Conservation (phyloP, 1,140 invertebrate species). For the Telenomus remus region DNA sequence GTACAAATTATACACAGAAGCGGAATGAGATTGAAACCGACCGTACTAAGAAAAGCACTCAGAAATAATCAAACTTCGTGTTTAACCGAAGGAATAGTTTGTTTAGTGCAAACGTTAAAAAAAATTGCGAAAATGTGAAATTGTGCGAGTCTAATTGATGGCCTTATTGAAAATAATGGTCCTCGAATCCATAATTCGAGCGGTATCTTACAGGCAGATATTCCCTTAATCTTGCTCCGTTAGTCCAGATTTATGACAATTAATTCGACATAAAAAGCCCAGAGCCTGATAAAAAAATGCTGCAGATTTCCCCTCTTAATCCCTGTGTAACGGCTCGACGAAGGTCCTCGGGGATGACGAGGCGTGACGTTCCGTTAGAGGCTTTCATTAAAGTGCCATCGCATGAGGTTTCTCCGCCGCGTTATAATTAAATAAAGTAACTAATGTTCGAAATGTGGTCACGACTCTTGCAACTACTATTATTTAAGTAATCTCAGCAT, state of each 20-base stretch:
- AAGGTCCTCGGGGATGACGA: conserved; percentile 64
- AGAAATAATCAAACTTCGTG: too few species aligned
- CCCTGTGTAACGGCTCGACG: conserved; percentile 60
- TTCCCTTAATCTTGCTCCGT: conserved; percentile 62
- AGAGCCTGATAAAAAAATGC: conserved; percentile 63
- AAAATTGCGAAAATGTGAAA: too few species aligned
- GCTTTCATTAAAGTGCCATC: conserved; percentile 71
- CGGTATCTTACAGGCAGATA: conserved; percentile 60
- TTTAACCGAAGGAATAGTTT: too few species aligned
- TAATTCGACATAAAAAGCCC: conserved; percentile 71
- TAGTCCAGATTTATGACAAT: conserved; percentile 70
- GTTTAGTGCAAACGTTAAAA: too few species aligned
- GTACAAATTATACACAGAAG: neutral
- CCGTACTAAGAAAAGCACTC: too few species aligned
- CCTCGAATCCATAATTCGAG: conserved; percentile 62
- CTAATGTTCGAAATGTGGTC: conserved; percentile 60
- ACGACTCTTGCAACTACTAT: conserved; percentile 8
- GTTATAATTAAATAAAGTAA: conserved; percentile 71
- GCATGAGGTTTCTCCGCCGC: conserved; percentile 57
- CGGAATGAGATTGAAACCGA: neutral
- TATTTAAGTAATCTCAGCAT: conserved; percentile 24
- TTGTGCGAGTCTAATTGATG: neutral
- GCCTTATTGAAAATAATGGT: conserved; percentile 19
- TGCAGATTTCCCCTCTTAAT: conserved; percentile 72
- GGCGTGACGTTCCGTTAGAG: conserved; percentile 66